Evolutionary conservation across 2,113 vertebrate species (phyloP).

Genomic region (Scolopax mira): DNA sequence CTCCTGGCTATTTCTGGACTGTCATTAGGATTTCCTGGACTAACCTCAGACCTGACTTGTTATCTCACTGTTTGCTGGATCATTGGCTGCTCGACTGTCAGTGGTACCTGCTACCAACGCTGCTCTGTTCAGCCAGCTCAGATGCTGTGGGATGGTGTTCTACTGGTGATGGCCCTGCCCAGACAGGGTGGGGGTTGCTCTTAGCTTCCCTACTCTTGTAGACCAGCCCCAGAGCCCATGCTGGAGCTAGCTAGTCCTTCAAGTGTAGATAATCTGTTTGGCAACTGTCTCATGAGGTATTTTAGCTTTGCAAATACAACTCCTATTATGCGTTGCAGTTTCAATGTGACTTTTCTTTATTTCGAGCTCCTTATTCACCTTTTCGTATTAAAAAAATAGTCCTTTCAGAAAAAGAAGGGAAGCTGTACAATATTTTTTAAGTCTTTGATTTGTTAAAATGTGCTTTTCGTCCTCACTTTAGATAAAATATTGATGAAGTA

Average conservation of each 20-base stretch:
- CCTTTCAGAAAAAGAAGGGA: neutral
- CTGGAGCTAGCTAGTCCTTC: neutral
- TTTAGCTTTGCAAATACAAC: neutral
- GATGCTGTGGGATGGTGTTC: neutral
- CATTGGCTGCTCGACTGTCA: neutral
- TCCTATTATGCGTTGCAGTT: neutral
- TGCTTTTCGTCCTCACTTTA: neutral
- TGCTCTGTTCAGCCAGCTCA: neutral
- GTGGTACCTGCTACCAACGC: neutral
- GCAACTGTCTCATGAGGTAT: neutral
- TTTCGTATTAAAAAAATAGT: neutral
- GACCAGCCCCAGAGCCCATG: neutral
- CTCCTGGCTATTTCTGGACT: neutral
- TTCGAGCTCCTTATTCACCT: neutral
- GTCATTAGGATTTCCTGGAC: neutral
- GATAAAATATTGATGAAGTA: neutral
- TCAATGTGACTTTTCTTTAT: neutral
- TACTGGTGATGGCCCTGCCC: neutral
- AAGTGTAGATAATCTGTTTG: neutral
- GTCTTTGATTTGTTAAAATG: neutral
- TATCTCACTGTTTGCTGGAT: neutral
- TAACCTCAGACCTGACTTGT: neutral
- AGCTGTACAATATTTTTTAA: neutral
- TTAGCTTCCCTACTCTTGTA: rapidly evolving
- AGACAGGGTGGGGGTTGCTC: rapidly evolving